Percentiles rank a stretch among this genome's conserved stretches.
Conservation (phyloP, 2,797 vertebrate genomes). For the Sebastiscus albofasciatus region DNA sequence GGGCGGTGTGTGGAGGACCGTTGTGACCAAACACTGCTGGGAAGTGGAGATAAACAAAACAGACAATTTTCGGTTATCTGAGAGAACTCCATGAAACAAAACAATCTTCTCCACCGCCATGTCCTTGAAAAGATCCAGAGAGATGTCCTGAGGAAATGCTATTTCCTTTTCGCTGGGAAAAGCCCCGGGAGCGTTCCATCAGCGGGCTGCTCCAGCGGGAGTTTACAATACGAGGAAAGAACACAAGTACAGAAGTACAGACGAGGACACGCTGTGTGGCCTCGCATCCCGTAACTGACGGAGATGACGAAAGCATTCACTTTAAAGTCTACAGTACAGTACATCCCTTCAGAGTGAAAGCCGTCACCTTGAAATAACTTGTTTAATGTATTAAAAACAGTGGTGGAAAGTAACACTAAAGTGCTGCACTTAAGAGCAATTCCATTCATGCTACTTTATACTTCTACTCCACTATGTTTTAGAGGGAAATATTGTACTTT, state of each 20-base stretch:
- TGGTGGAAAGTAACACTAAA: neutral
- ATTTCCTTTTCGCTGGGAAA: conserved; percentile 65
- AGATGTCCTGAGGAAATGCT: conserved; percentile 72
- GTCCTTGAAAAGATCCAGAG: conserved; percentile 68
- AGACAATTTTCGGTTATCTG: conserved; percentile 68
- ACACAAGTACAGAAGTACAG: conserved; percentile 14
- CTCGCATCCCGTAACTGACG: neutral
- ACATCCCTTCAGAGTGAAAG: neutral
- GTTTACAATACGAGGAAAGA: conserved; percentile 54
- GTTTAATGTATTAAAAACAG: neutral
- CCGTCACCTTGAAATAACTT: neutral
- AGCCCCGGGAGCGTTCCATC: conserved; percentile 25
- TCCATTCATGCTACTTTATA: neutral
- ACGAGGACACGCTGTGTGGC: conserved; percentile 25
- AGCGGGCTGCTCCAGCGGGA: neutral
- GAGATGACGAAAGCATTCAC: neutral
- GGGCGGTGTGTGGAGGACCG: conserved; percentile 36
- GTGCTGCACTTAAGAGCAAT: neutral
- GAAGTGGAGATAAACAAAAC: conserved; percentile 71
- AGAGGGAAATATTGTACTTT: neutral
- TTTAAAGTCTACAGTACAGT: neutral
- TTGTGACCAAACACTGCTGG: conserved; percentile 59
- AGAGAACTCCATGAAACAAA: conserved; percentile 63
- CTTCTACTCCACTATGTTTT: neutral
- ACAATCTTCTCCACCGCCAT: conserved; percentile 49